Conservation (phyloP, 2,797 vertebrate genomes). For the Ispidina lecontei region DNA sequence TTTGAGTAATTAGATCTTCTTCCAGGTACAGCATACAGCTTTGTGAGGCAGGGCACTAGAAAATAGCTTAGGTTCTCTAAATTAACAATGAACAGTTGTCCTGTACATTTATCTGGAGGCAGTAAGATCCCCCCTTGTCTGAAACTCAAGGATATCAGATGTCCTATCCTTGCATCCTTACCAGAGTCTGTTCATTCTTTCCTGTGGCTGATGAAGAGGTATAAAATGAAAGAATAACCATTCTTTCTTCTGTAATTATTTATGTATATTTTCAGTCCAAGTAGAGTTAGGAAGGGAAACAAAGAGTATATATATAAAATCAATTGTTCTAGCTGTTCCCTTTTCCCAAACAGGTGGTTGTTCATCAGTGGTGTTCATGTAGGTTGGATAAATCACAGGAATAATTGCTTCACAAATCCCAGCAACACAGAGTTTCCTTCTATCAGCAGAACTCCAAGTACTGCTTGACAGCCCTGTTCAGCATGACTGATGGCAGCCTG, state of each 20-base stretch:
- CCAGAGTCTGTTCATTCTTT: not conserved
- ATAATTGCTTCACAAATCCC: not conserved
- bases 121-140: not conserved
- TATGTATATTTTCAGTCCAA: not conserved
- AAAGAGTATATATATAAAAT: not conserved
- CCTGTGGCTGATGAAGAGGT: not conserved
- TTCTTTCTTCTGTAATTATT: not conserved
- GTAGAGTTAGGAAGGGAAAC: not conserved
- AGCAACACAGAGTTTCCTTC: not conserved
- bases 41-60: not conserved
- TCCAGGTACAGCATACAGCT: not conserved
- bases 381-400: not conserved
- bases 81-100: conserved; percentile 18
- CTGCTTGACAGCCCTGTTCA: not conserved
- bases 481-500: not conserved
- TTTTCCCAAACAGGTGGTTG: not conserved
- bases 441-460: not conserved
- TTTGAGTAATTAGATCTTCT: conserved; percentile 14
- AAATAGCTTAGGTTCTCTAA: not conserved
- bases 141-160: conserved; percentile 14
- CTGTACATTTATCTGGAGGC: not conserved
- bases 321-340: not conserved
- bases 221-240: not conserved
- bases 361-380: not conserved
- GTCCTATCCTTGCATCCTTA: not conserved